Base-by-base conservation (phyloP, 37 sponge, comb jelly and placozoan species). In the Diacarnus erythraeanus region DNA sequence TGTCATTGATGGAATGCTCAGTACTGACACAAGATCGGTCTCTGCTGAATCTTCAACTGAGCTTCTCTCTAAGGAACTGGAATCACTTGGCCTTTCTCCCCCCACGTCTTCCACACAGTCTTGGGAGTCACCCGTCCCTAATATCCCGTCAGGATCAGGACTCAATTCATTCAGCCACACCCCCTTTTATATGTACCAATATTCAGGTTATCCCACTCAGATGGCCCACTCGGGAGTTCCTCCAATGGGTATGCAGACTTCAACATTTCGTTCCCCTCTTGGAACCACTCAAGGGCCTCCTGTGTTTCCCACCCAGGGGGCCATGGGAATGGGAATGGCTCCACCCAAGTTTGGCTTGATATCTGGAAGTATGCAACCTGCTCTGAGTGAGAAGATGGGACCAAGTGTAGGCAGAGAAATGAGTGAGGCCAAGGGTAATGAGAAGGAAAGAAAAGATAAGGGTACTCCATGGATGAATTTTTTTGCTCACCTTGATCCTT, bases 401-500 rank as follows among this genome's bases (percentile, higher is more conserved):
- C 29, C 37, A 10, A 39, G 69, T 10, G 69, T 37, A 69, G 69
- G 69, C 3, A 39, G 38, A 47, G 6, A 6, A 47, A 12, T 6
- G 12, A 12, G 51, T 47, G 51, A 15, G 51, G 51, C 51, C 12
- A 47, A 47, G 51, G 51, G 51, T 21, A 8, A 72, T n/a, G 42
- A 20, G 38, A 59, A 39, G 42, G 17, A 74, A n/a, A 63, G 18
- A 33, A 72, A 80, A 29, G 74, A 65, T 8, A 60, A 66, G 26
- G 72, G 38, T 1, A 84, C 61, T 25, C 30, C 44, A 12, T 93
- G 90, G 93, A 79, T 77, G 70, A 89, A 85, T 37, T 66, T 89
- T 3, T 93, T 93, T 61, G 86, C 93, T 15, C 83, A 93, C 30
- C 56, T 93, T 21, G 90, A 93, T 56, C 93, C 93, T 25, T 42